Base-by-base conservation (phyloP, 2,888 invertebrate genomes). In the Ellobium chinense region DNA sequence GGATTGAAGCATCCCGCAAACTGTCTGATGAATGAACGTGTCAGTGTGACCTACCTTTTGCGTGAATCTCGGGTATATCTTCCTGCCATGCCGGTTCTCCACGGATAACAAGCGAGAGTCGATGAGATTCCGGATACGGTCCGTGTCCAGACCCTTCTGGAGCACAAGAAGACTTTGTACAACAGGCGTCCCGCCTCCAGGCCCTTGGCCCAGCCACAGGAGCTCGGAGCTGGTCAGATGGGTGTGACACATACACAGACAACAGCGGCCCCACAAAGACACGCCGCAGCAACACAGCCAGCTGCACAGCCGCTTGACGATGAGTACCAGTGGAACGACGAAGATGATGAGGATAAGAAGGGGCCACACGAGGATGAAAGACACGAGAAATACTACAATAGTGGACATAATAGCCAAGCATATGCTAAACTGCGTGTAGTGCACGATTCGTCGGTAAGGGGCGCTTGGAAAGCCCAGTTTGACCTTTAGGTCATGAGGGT, bases 121-220 rank as follows among this genome's bases (percentile, higher is more conserved):
- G 58, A 94, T 88, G 54, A 94, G 88, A 83, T 94, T 93, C 36
- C 93, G 89, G 37, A 94, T 91, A 62, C 92, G 91, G 63, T 89
- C 87, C 58, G 94, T 88, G 75, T 93, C 93, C 82, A 94, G 89
- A n/a, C 93, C 93, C 1, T 91, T 91, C 83, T 94, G 94, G 70
- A 94, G 90, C 60, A 94, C 92, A 5, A 94, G 89, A 29, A 94
- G 89, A 54, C 94, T 93, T 86, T 94, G 94, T 31, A 93, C 91
- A n/a, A 94, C 92, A 37, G 89, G 87, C 36, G 68, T 36, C 9
- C 75, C 74, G 24, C 72, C 73, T 46, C 88, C 69, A 90, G 88
- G 86, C 94, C 94, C 37, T 93, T 91, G 21, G 94, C 91, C 54
- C 21, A 89, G 88, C 94, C 94, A 94, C 80, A 93, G 90, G 27